Evolutionary conservation across 2,888 invertebrate species (phyloP).

Genomic region (Horisme vitalbata): DNA sequence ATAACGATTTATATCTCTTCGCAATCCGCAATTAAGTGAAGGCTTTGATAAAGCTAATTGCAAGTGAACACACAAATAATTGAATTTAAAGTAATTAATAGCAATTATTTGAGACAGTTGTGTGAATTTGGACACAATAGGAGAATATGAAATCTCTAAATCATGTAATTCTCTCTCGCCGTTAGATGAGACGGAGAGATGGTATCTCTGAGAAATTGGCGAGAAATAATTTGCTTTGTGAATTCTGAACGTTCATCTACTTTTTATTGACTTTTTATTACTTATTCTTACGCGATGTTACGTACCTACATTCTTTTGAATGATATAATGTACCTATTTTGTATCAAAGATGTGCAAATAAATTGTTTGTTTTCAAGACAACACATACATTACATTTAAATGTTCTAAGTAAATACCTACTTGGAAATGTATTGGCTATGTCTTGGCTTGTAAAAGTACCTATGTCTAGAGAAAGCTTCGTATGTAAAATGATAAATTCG

Average conservation of each 20-base stretch:
- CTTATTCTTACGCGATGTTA: constrained; percentile 1
- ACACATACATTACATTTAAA: no score
- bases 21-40: constrained; percentile 10
- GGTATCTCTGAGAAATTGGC: constrained; percentile 16
- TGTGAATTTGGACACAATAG: constrained; percentile 31
- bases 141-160: constrained; percentile 24
- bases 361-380: no score
- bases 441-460: no score
- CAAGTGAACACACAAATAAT: constrained; percentile 21
- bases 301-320: no score
- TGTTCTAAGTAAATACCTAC: no score
- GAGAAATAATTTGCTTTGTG: constrained; percentile 9
- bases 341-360: no score
- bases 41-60: constrained; percentile 17
- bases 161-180: constrained; percentile 26
- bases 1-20: constrained; percentile 16
- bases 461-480: no score
- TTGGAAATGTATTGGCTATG: no score
- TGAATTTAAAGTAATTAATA: constrained; percentile 29
- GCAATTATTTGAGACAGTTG: constrained; percentile 23
- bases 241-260: background rate
- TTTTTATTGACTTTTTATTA: constrained; percentile 17
- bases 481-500: no score
- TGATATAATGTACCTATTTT: no score
- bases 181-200: constrained; percentile 21